Conservation (phyloP, 2,797 vertebrate genomes). For the Lycodopsis pacificus region DNA sequence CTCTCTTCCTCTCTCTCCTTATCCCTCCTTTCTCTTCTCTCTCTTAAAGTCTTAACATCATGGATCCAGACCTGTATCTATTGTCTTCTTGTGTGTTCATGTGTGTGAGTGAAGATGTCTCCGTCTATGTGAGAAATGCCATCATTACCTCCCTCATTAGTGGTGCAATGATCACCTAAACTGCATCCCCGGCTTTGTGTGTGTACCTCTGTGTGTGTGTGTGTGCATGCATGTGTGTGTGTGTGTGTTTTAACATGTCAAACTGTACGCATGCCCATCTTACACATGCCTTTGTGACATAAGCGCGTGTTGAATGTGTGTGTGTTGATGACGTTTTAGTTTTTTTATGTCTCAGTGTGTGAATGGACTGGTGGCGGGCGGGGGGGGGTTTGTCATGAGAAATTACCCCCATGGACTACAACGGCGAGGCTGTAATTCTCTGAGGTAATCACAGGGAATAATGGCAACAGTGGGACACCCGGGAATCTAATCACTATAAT, state of each 20-base stretch:
- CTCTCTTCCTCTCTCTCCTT: conserved; percentile 1
- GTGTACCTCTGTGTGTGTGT: conserved; percentile 16
- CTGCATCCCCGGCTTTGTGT: conserved; percentile 44
- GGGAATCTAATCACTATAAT: conserved; percentile 87
- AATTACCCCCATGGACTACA: conserved; percentile 78
- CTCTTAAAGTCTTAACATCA: conserved; percentile 33
- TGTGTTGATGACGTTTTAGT: conserved; percentile 14
- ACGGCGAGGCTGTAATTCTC: conserved; percentile 82
- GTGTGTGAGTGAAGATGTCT: conserved; percentile 64
- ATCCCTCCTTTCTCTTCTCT: conserved; percentile 18
- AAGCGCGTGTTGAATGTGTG: conserved; percentile 50
- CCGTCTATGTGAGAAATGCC: conserved; percentile 77
- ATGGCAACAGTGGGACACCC: conserved; percentile 82
- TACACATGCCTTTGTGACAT: conserved; percentile 45
- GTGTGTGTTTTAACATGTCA: conserved; percentile 35
- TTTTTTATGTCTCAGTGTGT: conserved; percentile 45
- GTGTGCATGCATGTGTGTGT: conserved; percentile 17
- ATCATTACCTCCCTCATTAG: conserved; percentile 83
- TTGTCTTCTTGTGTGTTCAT: conserved; percentile 52
- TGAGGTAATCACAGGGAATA: conserved; percentile 83
- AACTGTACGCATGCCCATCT: conserved; percentile 21
- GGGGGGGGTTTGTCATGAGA: conserved; percentile 78
- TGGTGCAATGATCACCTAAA: conserved; percentile 79
- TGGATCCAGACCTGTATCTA: conserved; percentile 41
- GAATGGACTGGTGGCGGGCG: conserved; percentile 65